These are phyloP conservation scores for Torymus tubicola DNA, from an alignment of 2,888 invertebrate genomes.

Conservation along the genomic window DNA sequence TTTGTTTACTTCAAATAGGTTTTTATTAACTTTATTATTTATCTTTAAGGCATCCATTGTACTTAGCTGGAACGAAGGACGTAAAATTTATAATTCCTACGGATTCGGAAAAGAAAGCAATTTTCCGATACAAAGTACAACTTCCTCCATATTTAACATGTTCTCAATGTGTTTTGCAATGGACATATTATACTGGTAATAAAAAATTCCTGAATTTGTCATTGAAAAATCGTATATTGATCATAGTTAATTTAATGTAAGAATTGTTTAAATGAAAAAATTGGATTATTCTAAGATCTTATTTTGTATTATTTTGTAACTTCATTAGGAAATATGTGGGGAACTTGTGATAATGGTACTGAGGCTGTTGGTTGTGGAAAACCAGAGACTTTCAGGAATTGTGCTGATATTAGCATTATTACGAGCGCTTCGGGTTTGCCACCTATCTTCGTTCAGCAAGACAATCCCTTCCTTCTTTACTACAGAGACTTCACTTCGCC, in stretches of 20 bases:
- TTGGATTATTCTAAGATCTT: too few species aligned
- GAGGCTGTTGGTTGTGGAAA: constrained; percentile 93
- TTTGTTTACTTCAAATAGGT: too few species aligned
- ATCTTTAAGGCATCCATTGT: constrained; percentile 82
- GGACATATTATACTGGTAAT: constrained; percentile 91
- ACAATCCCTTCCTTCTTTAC: constrained; percentile 87
- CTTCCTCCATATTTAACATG: constrained; percentile 91
- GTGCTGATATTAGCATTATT: constrained; percentile 90
- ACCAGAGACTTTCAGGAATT: constrained; percentile 93
- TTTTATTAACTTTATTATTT: constrained; percentile 15
- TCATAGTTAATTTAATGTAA: too few species aligned
- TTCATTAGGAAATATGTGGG: constrained; percentile 89
- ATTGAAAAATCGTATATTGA: too few species aligned
- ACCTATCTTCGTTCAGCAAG: constrained; percentile 83
- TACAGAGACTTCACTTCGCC: constrained; percentile 84
- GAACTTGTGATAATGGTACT: constrained; percentile 89
- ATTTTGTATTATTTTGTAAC: not conserved
- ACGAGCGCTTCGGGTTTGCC: constrained; percentile 86
- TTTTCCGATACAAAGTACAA: constrained; percentile 84
- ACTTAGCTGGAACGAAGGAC: constrained; percentile 85
- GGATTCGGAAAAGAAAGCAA: constrained; percentile 82
- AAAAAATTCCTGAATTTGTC: not conserved
- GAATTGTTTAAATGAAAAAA: too few species aligned
- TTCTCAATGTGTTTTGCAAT: constrained; percentile 93
- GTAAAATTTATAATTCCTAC: constrained; percentile 85